Evolutionary conservation across 2,888 invertebrate genomes (phyloP), one percentile per base, ranked within the genome.

Genomic region (Rhogogaster chlorosoma): DNA sequence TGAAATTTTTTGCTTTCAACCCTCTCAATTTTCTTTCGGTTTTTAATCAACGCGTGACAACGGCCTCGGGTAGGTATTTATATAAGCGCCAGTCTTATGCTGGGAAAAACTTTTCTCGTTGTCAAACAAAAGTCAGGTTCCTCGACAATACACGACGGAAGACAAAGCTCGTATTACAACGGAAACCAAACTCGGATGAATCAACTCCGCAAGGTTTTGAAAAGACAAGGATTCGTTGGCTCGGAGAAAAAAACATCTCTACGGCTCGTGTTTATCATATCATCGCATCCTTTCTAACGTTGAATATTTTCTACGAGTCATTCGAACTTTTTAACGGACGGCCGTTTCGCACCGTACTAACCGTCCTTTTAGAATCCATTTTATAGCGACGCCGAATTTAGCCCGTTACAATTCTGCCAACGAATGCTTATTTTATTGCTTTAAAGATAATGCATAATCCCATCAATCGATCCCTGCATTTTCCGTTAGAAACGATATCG

Each of bases 1-100:
- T 36, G 64, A 77, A 83, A n/a, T n/a, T 82, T 53, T 36, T 32
- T 45, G 61, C 85, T 85, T 73, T 87, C 86, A 80, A 87, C 85
- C 82, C 83, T 75, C 29, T 49, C 2, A 77, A 77, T 18, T 49
- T 77, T 82, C 84, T 85, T 84, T 82, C 10, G 91, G 92, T 94
- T 93, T 94, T 94, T 94, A 94, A 84, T 93, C 94, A 94, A 94
- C 94, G 94, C 94, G 94, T 94, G 77, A 77, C 77, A 77, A 77
- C 77, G 45, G 77, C 77, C 53, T 77, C 53, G 26, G 77, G 49
- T 77, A 77, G 26, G 4, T 71, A 71, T 32, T 32, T 32, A 42
- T 42, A 38, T 22, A 73, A 42, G 71, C 42, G n/a, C 42, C 42
- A 67, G 32, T 32, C 67, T 67, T 67, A 15, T 32, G 18, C 67